phyloP scores from a whole-genome alignment of 2,113 vertebrate species.

The Cairina moschata region DNA sequence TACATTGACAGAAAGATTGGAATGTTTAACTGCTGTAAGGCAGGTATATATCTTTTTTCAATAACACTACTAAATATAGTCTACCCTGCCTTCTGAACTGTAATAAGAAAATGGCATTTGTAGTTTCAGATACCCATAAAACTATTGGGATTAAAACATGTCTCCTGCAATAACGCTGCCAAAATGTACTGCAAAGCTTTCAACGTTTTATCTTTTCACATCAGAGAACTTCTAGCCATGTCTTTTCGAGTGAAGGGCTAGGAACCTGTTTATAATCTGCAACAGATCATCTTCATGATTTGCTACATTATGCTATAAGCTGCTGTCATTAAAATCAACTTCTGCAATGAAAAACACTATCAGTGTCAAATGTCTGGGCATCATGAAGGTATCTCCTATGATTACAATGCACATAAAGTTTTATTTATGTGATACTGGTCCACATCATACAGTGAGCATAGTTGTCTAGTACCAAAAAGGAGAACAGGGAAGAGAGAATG shows the following conservation, averaged over 20 bases:
- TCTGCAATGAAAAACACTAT: not conserved
- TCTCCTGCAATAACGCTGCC: not conserved
- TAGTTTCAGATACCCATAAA: not conserved
- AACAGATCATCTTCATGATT: not conserved
- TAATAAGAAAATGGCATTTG: slow-evolving; percentile 8
- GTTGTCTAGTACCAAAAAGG: not conserved
- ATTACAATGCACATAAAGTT: not conserved
- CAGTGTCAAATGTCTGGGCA: not conserved
- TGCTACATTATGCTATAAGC: not conserved
- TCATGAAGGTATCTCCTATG: not conserved
- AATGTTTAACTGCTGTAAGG: slow-evolving; percentile 34
- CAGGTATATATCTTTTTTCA: slow-evolving; percentile 1
- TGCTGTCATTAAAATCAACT: not conserved
- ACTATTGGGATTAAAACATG: not conserved
- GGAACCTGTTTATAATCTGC: not conserved
- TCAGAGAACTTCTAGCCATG: not conserved
- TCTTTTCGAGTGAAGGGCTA: not conserved
- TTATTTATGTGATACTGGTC: not conserved
- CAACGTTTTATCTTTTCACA: not conserved
- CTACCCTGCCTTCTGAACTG: not conserved
- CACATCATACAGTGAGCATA: not conserved
- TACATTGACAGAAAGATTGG: not conserved
- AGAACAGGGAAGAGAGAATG: not conserved
- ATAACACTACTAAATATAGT: not conserved
- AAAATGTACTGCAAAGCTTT: not conserved